These are phyloP conservation scores for Agrotis puta DNA, from an alignment of 2,888 invertebrate genomes.

Conservation along the genomic window DNA sequence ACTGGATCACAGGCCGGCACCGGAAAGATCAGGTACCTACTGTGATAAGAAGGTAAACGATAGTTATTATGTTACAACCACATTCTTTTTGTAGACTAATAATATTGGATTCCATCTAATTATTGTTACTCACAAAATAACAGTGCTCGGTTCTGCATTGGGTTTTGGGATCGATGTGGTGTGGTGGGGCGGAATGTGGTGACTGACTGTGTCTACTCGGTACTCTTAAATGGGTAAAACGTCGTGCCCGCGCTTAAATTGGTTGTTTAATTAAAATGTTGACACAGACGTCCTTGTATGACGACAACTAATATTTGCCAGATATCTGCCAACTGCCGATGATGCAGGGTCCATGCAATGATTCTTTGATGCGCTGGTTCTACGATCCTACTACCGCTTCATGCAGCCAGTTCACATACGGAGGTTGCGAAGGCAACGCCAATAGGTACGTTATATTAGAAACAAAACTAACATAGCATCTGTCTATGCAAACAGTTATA, in stretches of 20 bases:
- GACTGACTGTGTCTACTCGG: no score
- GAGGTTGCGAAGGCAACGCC: constrained; percentile 97
- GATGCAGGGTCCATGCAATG: constrained; percentile 93
- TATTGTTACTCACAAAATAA: no score
- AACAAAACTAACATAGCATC: no score
- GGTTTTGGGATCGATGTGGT: no score
- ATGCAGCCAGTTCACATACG: constrained; percentile 95
- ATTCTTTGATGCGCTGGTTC: constrained; percentile 92
- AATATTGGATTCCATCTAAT: no score
- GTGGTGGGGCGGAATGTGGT: no score
- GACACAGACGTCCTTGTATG: no score
- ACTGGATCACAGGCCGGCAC: background rate
- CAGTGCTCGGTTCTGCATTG: no score
- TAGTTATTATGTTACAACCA: background rate
- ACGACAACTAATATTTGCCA: constrained; percentile 69
- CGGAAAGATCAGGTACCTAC: constrained; percentile 41
- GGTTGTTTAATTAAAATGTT: no score
- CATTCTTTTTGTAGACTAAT: background rate
- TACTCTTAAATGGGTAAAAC: no score
- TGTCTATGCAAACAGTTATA: no score
- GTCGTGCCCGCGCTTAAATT: no score
- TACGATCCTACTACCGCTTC: constrained; percentile 93
- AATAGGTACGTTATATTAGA: constrained; percentile 92
- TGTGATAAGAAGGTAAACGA: background rate
- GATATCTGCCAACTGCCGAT: constrained; percentile 93